Evolutionary conservation across 2,888 invertebrate genomes (phyloP), one percentile per base, ranked within the genome.

Genomic region (Petrophora chlorosata): DNA sequence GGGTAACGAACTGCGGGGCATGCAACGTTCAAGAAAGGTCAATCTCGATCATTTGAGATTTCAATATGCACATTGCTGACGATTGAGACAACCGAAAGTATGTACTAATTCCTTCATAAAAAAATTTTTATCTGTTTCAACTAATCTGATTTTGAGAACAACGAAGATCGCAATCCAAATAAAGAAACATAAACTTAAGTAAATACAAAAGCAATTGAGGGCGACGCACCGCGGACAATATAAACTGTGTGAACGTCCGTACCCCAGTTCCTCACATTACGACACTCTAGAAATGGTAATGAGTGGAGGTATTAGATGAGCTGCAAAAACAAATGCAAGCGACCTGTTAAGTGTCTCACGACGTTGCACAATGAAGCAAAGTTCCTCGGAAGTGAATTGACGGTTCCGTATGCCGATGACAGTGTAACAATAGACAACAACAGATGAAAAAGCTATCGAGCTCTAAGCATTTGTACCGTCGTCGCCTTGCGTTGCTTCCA

Each of bases 351-450:
- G 58, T 71, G 67, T 79, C 79, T 72, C 76, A 77, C 68, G 66
- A 58, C 51, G 59, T 79, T 79, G 60, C 77, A 70, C 74, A 77
- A 80, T 70, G 67, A 65, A 64, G 62, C 64, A 53, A 61, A 59
- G 61, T 61, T 70, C 63, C 65, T 79, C 81, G 85, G 83, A 85
- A 85, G 81, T 79, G 73, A 82, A 70, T 40, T 32, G 16, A 16
- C 45, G 74, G 73, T 82, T 83, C 75, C 78, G 77, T 69, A 65
- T 43, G 34, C 42, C 57, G 67, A 67, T 62, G 70, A 70, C 70
- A 68, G 57, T 59, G 61, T 72, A 53, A 85, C 82, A 84, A 85
- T 82, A 63, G 71, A 60, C n/a, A n/a, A n/a, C n/a, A n/a, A n/a
- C n/a, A n/a, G 70, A 23, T 70, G 65, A 69, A 76, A 75, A 76